Evolutionary conservation across 2,888 invertebrate genomes (phyloP), one percentile per base, ranked within the genome.

Genomic region (Caradrina clavipalpis): DNA sequence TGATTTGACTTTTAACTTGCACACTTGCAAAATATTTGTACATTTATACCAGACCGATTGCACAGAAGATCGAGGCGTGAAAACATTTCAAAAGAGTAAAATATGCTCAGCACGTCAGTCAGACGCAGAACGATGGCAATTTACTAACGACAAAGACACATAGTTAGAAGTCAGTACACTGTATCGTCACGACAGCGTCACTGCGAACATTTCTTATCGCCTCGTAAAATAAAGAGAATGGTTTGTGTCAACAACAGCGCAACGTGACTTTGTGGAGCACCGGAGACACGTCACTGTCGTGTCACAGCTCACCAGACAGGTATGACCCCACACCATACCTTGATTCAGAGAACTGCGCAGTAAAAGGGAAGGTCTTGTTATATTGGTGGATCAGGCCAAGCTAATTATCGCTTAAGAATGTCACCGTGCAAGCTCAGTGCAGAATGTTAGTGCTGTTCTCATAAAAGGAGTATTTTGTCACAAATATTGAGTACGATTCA

Each of bases 321-420:
- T n/a, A 45, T 19, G 8, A 26, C 21, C 42, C 45, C 39, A 31
- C 55, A 53, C 22, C 55, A 49, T 19, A 47, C 10, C 15, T 17
- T 11, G 17, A 26, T 1, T 31, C n/a, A 61, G 31, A 35, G 47
- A 26, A 17, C 5, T 50, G 60, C 22, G 55, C 8, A 56, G 51
- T 66, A 61, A 72, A 67, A 66, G 21, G 56, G 59, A 58, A 54
- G 78, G 49, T 78, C 80, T 80, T 35, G 22, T 49, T 72, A 75
- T 55, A 59, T 39, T 83, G 79, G 79, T 50, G 50, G 65, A 64
- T 65, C 63, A 72, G 74, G 49, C 69, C 69, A 3, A 42, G 69
- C 31, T 82, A 86, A 85, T 86, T 85, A 85, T 78, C 78, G 54
- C 68, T 61, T 69, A 61, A 69, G 81, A 86, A 86, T 87, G 83